A percentile compares a stretch with the other conserved stretches of the same genome.
Conservation (phyloP, 1,140 invertebrate genomes). For the Lanistes nyassanus region DNA sequence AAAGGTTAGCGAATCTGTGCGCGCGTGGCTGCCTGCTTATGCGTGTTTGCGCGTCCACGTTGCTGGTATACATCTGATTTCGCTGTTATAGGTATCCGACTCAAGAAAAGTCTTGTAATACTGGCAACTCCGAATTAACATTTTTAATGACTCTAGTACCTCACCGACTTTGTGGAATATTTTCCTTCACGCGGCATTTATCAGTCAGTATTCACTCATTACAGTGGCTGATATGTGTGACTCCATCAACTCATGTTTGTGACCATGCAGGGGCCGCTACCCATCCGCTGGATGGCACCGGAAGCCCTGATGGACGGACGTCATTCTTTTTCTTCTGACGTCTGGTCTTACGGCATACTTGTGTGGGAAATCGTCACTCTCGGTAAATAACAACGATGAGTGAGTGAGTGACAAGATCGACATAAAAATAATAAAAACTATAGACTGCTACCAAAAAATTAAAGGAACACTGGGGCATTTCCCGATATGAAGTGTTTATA, state of each 20-base stretch:
- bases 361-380: slow-evolving; percentile 59
- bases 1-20: slow-evolving; percentile 44
- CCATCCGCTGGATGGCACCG: slow-evolving; percentile 58
- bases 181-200: not conserved
- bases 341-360: slow-evolving; percentile 60
- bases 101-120: not conserved
- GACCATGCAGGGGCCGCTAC: slow-evolving; percentile 44
- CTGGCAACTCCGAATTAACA: not conserved
- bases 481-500: too few species aligned
- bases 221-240: too few species aligned
- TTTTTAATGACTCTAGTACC: not conserved
- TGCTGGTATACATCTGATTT: not conserved
- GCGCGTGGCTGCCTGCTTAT: not conserved
- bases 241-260: not conserved
- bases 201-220: not conserved
- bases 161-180: not conserved
- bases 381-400: slow-evolving; percentile 36
- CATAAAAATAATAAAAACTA: slow-evolving; percentile 2
- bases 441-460: not conserved
- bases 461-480: too few species aligned
- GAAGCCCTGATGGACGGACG: slow-evolving; percentile 45
- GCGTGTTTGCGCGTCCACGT: not conserved
- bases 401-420: not conserved
- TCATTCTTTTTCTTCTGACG: slow-evolving; percentile 52
- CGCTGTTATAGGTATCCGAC: not conserved